These are phyloP conservation scores for Myodes glareolus DNA, from an alignment of 2,113 vertebrate species.

Conservation along the genomic window DNA sequence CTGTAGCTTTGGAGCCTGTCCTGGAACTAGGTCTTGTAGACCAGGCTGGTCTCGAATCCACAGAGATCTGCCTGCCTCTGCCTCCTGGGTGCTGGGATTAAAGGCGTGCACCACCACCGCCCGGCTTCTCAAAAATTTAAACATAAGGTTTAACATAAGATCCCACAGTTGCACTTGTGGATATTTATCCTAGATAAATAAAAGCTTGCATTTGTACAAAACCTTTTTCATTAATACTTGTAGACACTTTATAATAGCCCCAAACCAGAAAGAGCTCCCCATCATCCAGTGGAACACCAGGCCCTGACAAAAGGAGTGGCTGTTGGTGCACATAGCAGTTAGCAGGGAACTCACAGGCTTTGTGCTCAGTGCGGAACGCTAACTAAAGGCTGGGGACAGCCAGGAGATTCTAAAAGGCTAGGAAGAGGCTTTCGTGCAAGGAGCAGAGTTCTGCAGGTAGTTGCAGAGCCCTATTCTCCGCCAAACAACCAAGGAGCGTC, in stretches of 20 bases:
- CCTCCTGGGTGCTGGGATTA: no score
- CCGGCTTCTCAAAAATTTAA: constrained; percentile 16
- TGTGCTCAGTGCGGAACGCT: neutral
- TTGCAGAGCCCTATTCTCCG: neutral
- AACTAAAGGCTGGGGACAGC: neutral
- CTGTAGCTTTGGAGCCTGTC: no score
- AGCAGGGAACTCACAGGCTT: neutral
- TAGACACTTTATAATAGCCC: neutral
- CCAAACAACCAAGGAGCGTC: neutral
- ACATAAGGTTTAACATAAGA: neutral
- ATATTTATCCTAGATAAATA: neutral
- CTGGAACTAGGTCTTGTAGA: no score
- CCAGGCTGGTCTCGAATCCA: no score
- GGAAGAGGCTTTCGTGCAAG: neutral
- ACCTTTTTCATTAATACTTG: neutral
- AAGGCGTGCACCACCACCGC: no score
- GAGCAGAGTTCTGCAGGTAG: neutral
- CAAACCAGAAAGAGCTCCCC: neutral
- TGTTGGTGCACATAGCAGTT: neutral
- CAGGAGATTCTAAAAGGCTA: neutral
- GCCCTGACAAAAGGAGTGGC: neutral
- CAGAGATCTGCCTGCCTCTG: no score
- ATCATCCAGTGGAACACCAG: neutral
- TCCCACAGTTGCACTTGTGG: neutral
- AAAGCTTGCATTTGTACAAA: neutral